phyloP scores from a whole-genome alignment of 2,797 vertebrate species.

The Arctocebus calabarensis region DNA sequence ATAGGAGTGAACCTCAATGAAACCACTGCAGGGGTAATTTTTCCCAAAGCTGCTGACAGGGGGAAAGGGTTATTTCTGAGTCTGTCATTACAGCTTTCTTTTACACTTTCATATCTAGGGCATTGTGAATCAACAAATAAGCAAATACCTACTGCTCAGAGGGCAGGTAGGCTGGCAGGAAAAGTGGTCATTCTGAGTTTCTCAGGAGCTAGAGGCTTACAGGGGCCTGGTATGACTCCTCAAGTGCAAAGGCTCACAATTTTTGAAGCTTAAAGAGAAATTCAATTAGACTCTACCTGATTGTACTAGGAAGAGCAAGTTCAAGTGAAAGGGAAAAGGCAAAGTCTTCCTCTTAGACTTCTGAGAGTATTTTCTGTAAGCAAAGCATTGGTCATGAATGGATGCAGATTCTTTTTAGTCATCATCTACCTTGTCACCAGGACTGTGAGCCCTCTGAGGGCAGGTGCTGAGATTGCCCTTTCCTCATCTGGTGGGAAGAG shows the following conservation, averaged over 20 bases:
- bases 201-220: not conserved
- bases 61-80: slow-evolving; percentile 79
- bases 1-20: slow-evolving; percentile 40
- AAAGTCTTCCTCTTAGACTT: not conserved
- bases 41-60: slow-evolving; percentile 68
- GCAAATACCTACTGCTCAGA: slow-evolving; percentile 15
- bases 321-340: not conserved
- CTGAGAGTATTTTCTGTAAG: slow-evolving; percentile 21
- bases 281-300: not conserved
- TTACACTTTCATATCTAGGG: slow-evolving; percentile 59
- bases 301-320: slow-evolving; percentile 24
- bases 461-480: not conserved
- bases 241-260: not conserved
- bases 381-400: not conserved
- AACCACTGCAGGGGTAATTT: slow-evolving; percentile 64
- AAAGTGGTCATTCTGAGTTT: slow-evolving; percentile 48
- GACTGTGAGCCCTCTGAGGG: not conserved
- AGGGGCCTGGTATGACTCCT: not conserved
- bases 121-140: slow-evolving; percentile 61
- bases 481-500: not conserved
- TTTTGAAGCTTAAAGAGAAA: slow-evolving; percentile 34
- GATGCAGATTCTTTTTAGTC: not conserved
- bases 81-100: slow-evolving; percentile 57
- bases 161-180: slow-evolving; percentile 44
- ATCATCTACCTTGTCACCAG: slow-evolving; percentile 10